Conservation (phyloP, 2,113 vertebrate species). For the Nyctibius bracteatus region DNA sequence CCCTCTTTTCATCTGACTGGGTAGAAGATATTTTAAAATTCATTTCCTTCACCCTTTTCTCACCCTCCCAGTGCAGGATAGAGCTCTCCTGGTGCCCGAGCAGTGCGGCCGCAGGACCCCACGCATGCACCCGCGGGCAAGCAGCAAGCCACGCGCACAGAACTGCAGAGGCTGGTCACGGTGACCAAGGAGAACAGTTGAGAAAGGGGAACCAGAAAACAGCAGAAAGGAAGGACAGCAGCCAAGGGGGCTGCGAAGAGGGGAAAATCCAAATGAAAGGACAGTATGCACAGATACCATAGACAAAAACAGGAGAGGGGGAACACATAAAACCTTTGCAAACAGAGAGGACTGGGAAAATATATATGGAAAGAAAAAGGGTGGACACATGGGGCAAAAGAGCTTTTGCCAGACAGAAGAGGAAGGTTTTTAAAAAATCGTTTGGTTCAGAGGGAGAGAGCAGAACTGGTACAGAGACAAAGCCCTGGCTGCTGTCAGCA, state of each 20-base stretch:
- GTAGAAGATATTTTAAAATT: not conserved
- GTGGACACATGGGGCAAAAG: not conserved
- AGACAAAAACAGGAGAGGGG: not conserved
- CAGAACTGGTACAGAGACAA: not conserved
- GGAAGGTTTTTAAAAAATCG: not conserved
- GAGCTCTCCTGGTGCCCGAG: conserved; percentile 56
- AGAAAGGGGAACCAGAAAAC: conserved; percentile 26
- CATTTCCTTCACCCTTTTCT: not conserved
- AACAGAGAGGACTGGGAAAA: not conserved
- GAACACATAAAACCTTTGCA: not conserved
- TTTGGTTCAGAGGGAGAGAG: not conserved
- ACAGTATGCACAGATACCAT: not conserved
- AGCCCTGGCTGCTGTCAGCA: not conserved
- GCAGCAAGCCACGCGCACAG: not conserved
- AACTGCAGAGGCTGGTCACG: not conserved
- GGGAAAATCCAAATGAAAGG: not conserved
- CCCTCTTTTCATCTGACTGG: not conserved
- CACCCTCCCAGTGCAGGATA: not conserved
- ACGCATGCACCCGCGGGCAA: not conserved
- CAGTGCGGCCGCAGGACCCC: not conserved
- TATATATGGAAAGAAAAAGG: not conserved
- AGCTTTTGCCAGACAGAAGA: not conserved
- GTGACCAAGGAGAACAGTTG: not conserved
- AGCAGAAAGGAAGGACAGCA: not conserved
- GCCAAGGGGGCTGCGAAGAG: not conserved